These are phyloP conservation scores for Macrostomum cliftonense DNA, from an alignment of 2,888 invertebrate genomes.

Conservation along the genomic window DNA sequence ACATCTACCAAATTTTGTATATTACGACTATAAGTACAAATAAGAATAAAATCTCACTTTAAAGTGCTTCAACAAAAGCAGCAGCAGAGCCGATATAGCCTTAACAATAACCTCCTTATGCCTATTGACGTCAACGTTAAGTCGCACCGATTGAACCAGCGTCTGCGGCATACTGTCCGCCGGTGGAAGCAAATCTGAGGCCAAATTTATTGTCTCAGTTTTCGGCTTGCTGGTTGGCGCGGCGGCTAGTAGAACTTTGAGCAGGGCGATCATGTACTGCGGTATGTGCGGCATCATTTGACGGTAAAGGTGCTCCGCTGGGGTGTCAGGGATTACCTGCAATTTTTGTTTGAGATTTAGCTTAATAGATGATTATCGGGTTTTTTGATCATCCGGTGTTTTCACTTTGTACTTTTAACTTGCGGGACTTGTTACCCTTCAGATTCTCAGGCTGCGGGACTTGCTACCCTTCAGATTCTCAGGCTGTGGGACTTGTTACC, in stretches of 20 bases:
- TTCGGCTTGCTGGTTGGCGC: constrained; percentile 92
- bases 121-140: constrained; percentile 87
- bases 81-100: constrained; percentile 50
- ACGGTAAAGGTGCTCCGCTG: constrained; percentile 70
- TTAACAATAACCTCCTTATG: constrained; percentile 98
- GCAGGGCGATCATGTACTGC: constrained; percentile 84
- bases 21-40: too few relatives aligned
- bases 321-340: constrained; percentile 53
- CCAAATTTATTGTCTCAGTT: constrained; percentile 88
- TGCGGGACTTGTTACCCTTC: too few relatives aligned
- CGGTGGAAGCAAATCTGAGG: constrained; percentile 88
- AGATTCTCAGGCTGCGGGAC: too few relatives aligned
- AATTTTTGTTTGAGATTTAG: too few relatives aligned
- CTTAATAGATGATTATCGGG: too few relatives aligned
- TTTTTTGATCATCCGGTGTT: too few relatives aligned
- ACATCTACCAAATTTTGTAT: too few relatives aligned
- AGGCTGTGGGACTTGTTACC: too few relatives aligned
- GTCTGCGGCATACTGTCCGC: constrained; percentile 69
- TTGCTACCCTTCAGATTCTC: too few relatives aligned
- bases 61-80: constrained; percentile 83
- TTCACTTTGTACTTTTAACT: too few relatives aligned
- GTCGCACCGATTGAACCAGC: constrained; percentile 73
- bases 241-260: constrained; percentile 87
- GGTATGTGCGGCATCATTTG: constrained; percentile 86
- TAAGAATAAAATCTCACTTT: constrained; percentile 41